A percentile compares a stretch with the other conserved stretches of the same genome.
phyloP scores from a whole-genome alignment of 2,113 vertebrate species.

The Fregetta grallaria region DNA sequence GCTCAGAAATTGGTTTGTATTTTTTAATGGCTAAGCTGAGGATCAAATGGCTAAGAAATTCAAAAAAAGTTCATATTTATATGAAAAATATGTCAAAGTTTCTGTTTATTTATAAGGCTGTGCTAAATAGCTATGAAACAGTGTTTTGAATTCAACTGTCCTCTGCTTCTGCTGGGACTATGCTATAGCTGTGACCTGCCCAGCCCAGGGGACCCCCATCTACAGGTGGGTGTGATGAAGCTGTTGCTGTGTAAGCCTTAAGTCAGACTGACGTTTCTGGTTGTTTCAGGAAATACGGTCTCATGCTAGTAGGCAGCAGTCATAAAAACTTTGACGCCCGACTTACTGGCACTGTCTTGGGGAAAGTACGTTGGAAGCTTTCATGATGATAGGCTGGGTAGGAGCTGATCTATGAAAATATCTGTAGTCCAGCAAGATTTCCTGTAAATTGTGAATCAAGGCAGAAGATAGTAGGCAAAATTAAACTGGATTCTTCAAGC shows the following conservation, averaged over 20 bases:
- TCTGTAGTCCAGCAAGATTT: neutral
- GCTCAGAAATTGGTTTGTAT: neutral
- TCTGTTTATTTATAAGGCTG: neutral
- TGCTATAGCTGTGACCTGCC: neutral
- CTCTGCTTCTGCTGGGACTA: neutral
- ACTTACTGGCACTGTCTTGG: neutral
- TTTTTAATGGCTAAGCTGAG: neutral
- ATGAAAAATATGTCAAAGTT: neutral
- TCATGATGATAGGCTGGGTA: fast-evolving
- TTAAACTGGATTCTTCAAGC: neutral
- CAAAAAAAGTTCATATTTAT: neutral
- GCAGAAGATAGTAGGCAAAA: neutral
- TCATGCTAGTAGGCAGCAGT: neutral
- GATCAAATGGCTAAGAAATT: neutral
- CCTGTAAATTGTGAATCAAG: too few relatives aligned
- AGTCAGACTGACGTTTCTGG: neutral
- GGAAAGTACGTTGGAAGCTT: neutral
- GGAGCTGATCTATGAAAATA: neutral
- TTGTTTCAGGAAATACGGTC: neutral
- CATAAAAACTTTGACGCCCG: neutral
- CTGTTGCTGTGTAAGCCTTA: neutral
- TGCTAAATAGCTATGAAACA: neutral
- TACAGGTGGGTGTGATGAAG: neutral
- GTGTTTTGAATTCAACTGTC: neutral
- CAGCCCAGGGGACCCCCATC: neutral